Base-by-base conservation (phyloP, 1,140 invertebrate species). In the Brachionus asplanchnoidis region DNA sequence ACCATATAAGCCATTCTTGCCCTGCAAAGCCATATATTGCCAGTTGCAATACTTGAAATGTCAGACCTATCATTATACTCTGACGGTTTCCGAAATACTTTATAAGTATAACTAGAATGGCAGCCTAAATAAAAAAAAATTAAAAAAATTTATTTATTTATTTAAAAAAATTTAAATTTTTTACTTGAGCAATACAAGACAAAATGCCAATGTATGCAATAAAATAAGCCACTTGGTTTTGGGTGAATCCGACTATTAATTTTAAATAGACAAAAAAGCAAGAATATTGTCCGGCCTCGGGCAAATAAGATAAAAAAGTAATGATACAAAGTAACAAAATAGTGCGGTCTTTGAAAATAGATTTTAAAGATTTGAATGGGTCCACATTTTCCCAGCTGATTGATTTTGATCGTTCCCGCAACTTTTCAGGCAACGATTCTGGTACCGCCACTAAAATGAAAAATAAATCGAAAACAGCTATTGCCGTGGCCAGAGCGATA, bases 261-360 rank as follows among this genome's bases (percentile, higher is more conserved):
- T 95, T 96, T 66, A 99, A 92, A 91, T 99, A 99, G 86, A 99
- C 97, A 91, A 99, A 99, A 91, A 99, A 99, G 91, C 97, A 99
- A 84, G 97, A 99, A 91, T 99, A 99, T 91, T 99, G 95, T 85
- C 97, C 97, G 56, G 93, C 92, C 87, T 99, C 98, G 88, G n/a
- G 26, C 66, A 70, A 56, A 84, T 85, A 84, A 70, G 60, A 85
- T 36, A 86, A 84, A 75, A 65, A 85, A 50, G 50, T 44, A 65
- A 17, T 70, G 77, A 85, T 8, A 75, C 77, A 82, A 26, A 82
- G 17, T 56, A 83, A 40, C 50, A 60, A 65, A 28, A 84, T 70
- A 9, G 40, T 80, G n/a, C 75, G 70, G 44, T 85, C 73, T 40
- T 78, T 44, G 14, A 79, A 60, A 28, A 78, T 79, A 70, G 44